These are phyloP conservation scores for Bovichtus diacanthus DNA, from an alignment of 2,797 vertebrate species.

Conservation along the genomic window DNA sequence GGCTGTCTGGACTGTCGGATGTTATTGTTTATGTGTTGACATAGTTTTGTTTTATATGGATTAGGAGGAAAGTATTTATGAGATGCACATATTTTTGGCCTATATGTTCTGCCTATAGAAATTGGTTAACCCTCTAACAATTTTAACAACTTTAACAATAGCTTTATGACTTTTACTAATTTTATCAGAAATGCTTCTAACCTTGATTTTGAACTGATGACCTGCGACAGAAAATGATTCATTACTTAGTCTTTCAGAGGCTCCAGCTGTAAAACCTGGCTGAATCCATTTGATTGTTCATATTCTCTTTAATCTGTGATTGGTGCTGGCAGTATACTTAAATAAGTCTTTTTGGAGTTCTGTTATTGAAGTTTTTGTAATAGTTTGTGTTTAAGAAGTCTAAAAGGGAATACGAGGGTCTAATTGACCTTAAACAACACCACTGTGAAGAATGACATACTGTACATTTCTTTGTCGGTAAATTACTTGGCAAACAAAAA, in stretches of 20 bases:
- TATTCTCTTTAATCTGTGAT: background rate
- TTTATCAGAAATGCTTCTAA: background rate
- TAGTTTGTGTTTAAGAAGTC: background rate
- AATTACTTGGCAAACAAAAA: background rate
- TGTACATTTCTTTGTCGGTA: background rate
- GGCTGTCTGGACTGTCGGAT: constrained; percentile 54
- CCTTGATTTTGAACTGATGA: background rate
- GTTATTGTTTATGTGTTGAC: constrained; percentile 55
- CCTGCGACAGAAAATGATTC: background rate
- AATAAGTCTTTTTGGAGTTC: background rate
- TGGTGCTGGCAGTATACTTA: background rate
- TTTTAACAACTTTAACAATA: background rate
- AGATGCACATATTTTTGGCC: background rate
- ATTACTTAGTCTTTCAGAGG: background rate
- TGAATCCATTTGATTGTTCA: background rate
- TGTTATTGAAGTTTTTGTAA: background rate
- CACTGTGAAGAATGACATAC: background rate
- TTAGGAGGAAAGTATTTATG: background rate
- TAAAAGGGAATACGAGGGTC: background rate
- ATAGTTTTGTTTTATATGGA: constrained; percentile 33
- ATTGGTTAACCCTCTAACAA: background rate
- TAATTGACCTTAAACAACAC: background rate
- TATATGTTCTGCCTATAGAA: background rate
- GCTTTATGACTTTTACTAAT: background rate
- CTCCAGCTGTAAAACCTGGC: background rate